A percentile compares a stretch with the other conserved stretches of the same genome.
phyloP scores from a whole-genome alignment of 1,140 invertebrate species.

The Hypsibius dujardini region DNA sequence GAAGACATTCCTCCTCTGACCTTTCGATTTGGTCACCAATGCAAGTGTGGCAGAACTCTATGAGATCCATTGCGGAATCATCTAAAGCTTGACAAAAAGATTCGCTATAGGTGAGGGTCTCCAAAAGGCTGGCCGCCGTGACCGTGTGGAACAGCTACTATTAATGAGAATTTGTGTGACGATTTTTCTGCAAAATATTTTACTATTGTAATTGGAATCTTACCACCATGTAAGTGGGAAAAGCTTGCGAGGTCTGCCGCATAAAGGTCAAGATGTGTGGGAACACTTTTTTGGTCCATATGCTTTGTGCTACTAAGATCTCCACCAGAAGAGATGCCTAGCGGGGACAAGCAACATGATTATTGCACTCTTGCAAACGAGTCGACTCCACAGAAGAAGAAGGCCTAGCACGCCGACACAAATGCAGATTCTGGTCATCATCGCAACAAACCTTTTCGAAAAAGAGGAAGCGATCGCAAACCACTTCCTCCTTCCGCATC shows the following conservation, averaged over 20 bases:
- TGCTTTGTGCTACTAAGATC: neutral
- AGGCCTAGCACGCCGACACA: too few relatives aligned
- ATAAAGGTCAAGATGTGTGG: neutral
- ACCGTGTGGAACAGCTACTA: neutral
- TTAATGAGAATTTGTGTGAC: neutral
- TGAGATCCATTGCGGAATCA: neutral
- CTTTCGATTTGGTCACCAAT: constrained; percentile 2
- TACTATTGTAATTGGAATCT: neutral
- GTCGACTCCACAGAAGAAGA: too few relatives aligned
- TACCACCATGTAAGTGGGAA: constrained; percentile 17
- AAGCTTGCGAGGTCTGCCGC: neutral
- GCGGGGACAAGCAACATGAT: too few relatives aligned
- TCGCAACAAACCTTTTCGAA: constrained; percentile 2
- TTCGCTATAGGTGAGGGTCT: neutral
- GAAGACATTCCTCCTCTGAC: neutral
- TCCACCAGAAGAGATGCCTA: constrained; percentile 8
- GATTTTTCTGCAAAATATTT: constrained; percentile 1
- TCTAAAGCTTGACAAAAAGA: neutral
- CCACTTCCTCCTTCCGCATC: neutral
- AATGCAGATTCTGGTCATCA: too few relatives aligned
- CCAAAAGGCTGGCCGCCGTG: neutral
- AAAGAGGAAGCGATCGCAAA: neutral
- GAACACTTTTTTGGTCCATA: neutral
- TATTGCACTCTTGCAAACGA: too few relatives aligned
- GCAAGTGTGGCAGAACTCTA: neutral